These are phyloP conservation scores for Lucilia cuprina DNA, from an alignment of 1,140 invertebrate species.

Conservation along the genomic window DNA sequence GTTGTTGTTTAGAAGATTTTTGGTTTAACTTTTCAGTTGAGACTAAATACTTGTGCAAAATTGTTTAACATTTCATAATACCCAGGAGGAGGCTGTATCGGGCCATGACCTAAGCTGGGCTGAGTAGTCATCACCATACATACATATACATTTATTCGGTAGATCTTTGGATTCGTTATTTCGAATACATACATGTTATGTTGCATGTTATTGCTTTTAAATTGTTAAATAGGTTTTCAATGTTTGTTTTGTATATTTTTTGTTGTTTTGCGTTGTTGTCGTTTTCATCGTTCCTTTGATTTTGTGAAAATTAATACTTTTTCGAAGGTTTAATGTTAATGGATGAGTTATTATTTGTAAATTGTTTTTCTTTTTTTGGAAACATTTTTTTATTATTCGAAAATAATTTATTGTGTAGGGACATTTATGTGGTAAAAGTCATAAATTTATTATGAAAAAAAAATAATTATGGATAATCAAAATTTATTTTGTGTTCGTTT, in stretches of 20 bases:
- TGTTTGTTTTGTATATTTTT: neutral
- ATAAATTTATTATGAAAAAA: neutral
- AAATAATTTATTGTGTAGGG: neutral
- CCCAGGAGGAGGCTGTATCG: constrained; percentile 19
- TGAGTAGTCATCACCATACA: neutral
- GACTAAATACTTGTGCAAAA: constrained; percentile 21
- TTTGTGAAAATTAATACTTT: constrained; percentile 18
- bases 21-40: neutral
- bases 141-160: neutral
- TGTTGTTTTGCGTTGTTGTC: neutral
- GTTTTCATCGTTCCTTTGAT: neutral
- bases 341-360: neutral
- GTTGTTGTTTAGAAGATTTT: neutral
- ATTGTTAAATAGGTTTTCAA: constrained; percentile 20
- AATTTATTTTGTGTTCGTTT: too few species aligned
- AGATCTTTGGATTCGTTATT: neutral
- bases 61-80: constrained; percentile 31
- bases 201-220: constrained; percentile 30
- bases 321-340: neutral
- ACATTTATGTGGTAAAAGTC: neutral
- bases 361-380: neutral
- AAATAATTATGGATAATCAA: neutral
- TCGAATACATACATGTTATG: constrained; percentile 6
- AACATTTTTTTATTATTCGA: neutral
- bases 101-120: constrained; percentile 12